Base-by-base conservation (phyloP, 2,797 vertebrate species). In the Oceanodroma leucorhoa region DNA sequence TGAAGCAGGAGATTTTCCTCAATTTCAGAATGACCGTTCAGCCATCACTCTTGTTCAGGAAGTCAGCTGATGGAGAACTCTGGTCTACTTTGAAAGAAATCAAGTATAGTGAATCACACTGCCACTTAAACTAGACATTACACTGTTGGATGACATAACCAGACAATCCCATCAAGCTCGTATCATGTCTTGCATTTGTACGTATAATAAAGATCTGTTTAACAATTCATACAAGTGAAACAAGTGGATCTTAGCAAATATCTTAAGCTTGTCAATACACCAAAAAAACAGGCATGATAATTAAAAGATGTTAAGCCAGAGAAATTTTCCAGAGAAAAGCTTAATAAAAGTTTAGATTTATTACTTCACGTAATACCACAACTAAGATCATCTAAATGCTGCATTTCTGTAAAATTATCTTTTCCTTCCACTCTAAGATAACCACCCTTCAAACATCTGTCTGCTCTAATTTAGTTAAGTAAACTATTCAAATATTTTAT, bases 31-130 rank as follows among this genome's bases (percentile, higher is more conserved):
- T 43, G 83, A 87, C 83, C 18, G 0, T 81, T 88, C 76, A 87
- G 86, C 55, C 86, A 84, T 41, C 46, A 46, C 34, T 83, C 83
- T 78, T 78, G 73, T 30, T 87, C 69, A 48, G 81, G 73, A 91
- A 58, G 71, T 50, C 87, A 94, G 92, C 61, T 92, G 92, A 92
- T 66, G 38, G 64, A 93, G 81, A 93, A 90, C 61, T 91, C 78
- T 58, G 65, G 60, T 86, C 60, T 55, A 62, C 70, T 93, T 90
- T 8, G 36, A 82, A 94, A 90, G 83, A 85, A 77, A 77, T 30
- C 2, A 65, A 66, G 73, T 24, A 22, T 3, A 62, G 48, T 11
- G 51, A 89, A 53, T 87, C 53, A 80, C 64, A 5, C 22, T 69
- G 38, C 53, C 71, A 58, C 57, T 89, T 89, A 67, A 87, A 90